These are phyloP conservation scores for Andrena cerasifolii DNA, from an alignment of 1,140 invertebrate genomes.

Conservation along the genomic window DNA sequence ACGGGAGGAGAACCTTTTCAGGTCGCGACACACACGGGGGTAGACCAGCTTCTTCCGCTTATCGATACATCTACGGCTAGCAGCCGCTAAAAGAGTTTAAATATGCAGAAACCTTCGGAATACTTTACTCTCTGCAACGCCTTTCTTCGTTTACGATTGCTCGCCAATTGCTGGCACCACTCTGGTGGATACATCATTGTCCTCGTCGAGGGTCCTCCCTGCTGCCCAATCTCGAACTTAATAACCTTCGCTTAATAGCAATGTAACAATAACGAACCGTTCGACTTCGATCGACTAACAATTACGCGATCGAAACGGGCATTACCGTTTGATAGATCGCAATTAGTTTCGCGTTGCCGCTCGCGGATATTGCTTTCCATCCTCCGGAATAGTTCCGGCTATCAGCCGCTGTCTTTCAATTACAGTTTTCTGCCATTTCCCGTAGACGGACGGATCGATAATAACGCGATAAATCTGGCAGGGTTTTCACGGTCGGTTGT, in stretches of 20 bases:
- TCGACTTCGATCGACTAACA: neutral
- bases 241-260: too few relatives aligned
- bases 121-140: slow-evolving; percentile 1
- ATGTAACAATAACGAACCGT: neutral
- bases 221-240: too few relatives aligned
- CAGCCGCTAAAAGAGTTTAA: slow-evolving; percentile 19
- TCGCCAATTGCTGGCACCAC: too few relatives aligned
- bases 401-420: slow-evolving; percentile 53
- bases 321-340: slow-evolving; percentile 11
- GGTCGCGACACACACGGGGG: slow-evolving; percentile 58
- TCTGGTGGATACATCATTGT: too few relatives aligned
- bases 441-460: slow-evolving; percentile 47
- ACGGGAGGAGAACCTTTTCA: slow-evolving; percentile 66
- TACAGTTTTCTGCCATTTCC: slow-evolving; percentile 51
- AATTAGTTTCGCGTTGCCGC: slow-evolving; percentile 14
- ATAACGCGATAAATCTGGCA: slow-evolving; percentile 59
- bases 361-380: neutral
- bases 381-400: neutral
- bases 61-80: slow-evolving; percentile 58
- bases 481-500: slow-evolving; percentile 60
- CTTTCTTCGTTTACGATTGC: neutral
- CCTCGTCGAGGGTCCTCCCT: too few relatives aligned
- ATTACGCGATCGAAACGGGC: neutral
- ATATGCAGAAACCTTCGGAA: slow-evolving; percentile 10
- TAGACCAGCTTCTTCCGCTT: slow-evolving; percentile 62